Evolutionary conservation across 2,888 invertebrate genomes (phyloP), one percentile per base, ranked within the genome.

Genomic region (Hirtodrosophila histrioides): DNA sequence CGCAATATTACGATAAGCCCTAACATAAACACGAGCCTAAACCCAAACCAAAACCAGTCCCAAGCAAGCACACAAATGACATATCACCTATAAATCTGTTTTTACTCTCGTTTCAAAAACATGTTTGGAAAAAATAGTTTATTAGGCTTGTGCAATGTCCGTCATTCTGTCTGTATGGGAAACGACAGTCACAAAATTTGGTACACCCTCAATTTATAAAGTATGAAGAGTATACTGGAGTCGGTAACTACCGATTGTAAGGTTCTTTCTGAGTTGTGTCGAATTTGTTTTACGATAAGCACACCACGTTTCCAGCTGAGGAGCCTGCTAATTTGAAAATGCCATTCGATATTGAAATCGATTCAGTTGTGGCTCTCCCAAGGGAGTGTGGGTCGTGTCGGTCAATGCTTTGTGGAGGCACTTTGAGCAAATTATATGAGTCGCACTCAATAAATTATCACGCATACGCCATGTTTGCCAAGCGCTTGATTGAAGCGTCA

Each of bases 371-470:
- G 66, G 45, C 49, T 67, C 40, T 68, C 53, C 57, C 64, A 69
- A 54, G 57, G 46, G 31, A 23, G 39, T 50, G 40, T 33, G 43
- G 31, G 7, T 58, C 17, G 63, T 35, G 35, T 41, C 51, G 62
- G 49, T 54, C 56, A 50, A 49, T 55, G 69, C 64, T 61, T 69
- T 37, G 45, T 12, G 43, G 12, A 41, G 50, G 51, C 60, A 67
- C 49, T 61, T 51, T 63, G 40, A 10, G 68, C 64, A 67, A 63
- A 75, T 60, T 56, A 66, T 77, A 79, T 85, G 80, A 78, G 78
- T 72, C 78, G 83, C 66, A 76, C 77, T 74, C 81, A 81, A 79
- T 84, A 81, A 86, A 86, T 87, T 86, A 89, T 86, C 81, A 83
- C 80, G 51, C 70, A 75, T 69, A 75, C 82, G 82, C 81, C 78